phyloP scores from a whole-genome alignment of 1,140 invertebrate genomes.

The Leucophenga varia region DNA sequence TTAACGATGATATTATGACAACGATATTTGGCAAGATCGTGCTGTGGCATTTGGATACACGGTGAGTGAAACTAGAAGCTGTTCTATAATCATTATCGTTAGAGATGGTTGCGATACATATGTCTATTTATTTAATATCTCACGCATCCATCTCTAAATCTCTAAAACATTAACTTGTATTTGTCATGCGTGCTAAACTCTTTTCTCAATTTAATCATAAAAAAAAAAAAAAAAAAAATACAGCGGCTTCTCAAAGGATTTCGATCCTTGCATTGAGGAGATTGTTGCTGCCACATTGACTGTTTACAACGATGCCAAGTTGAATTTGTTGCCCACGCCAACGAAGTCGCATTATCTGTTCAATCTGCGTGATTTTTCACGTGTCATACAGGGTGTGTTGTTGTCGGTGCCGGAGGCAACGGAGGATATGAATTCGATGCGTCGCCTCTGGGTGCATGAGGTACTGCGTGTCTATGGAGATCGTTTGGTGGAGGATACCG shows the following conservation, averaged over 20 bases:
- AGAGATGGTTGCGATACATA: too few relatives aligned
- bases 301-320: conserved; percentile 82
- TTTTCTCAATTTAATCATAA: too few relatives aligned
- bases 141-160: too few relatives aligned
- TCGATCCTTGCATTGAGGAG: conserved; percentile 89
- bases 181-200: too few relatives aligned
- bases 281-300: conserved; percentile 83
- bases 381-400: conserved; percentile 90
- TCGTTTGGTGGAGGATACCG: conserved; percentile 79
- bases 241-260: conserved; percentile 92
- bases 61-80: conserved; percentile 59
- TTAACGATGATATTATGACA: conserved; percentile 79
- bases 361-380: conserved; percentile 91
- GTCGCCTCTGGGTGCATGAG: conserved; percentile 93
- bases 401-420: conserved; percentile 91
- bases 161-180: too few relatives aligned
- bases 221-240: too few relatives aligned
- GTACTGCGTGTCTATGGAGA: conserved; percentile 92
- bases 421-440: conserved; percentile 83
- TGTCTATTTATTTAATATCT: too few relatives aligned
- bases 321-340: conserved; percentile 84
- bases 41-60: conserved; percentile 91
- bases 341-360: conserved; percentile 93
- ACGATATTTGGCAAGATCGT: conserved; percentile 90
- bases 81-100: too few relatives aligned